Base-by-base conservation (phyloP, 2,888 invertebrate genomes). In the Halocaridina rubra region DNA sequence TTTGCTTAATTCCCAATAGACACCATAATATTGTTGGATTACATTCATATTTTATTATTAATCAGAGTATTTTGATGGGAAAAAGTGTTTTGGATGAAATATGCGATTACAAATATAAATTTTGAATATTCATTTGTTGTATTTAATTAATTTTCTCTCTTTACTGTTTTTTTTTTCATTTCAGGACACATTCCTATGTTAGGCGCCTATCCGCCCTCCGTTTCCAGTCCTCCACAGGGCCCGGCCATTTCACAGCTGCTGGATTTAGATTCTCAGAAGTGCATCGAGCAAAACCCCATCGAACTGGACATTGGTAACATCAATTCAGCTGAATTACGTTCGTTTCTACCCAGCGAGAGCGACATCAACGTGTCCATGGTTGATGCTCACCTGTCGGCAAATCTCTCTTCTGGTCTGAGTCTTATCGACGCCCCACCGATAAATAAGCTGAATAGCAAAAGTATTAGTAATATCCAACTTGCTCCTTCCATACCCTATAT, bases 301-400 rank as follows among this genome's bases (percentile, higher is more conserved):
- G 86, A 86, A 57, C 75, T 88, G 59, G 86, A 88, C 46, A 84
- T 87, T 33, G 77, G 29, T 22, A 86, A 86, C 57, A 84, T 88
- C 46, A 86, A 88, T 67, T 86, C 86, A 7, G 86, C 84, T 46
- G 88, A 88, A 33, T 53, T 88, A 19, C 77, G 78, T 27, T 86
- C 84, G 4, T 30, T 84, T 10, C 61, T 84, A 22, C 80, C 76
- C 33, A 84, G 67, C 19, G 84, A 79, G 7, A 67, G 30, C 19
- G 86, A 86, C 39, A 75, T 82, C 46, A 82, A 75, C 46, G 82
- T 64, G 16, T 82, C 84, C 10, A 84, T 84, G 76, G 86, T 86
- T 10, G 84, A 84, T 39, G 81, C 84, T 10, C 86, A 86, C 22
- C 67, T 86, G 13, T 86, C 86, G n/a, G 86, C 80, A 59, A 86